Conservation (phyloP, 2,888 invertebrate species). For the Nebria salina region DNA sequence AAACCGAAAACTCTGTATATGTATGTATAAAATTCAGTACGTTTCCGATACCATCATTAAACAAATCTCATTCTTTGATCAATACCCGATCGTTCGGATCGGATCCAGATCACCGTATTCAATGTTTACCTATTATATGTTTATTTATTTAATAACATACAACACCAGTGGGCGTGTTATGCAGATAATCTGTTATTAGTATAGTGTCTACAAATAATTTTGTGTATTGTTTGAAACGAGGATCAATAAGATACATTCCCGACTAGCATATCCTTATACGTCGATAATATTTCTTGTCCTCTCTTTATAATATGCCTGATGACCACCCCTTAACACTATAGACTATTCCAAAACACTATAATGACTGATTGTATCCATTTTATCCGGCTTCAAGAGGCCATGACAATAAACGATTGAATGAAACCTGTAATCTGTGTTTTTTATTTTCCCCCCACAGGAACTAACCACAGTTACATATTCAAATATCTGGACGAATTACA, state of each 20-base stretch:
- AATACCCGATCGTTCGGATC: background rate
- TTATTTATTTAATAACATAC: slow-evolving; percentile 16
- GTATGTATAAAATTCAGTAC: background rate
- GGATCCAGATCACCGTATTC: background rate
- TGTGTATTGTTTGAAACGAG: slow-evolving; percentile 44
- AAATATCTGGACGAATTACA: background rate
- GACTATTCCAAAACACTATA: slow-evolving; percentile 42
- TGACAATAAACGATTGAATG: slow-evolving; percentile 63
- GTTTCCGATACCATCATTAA: background rate
- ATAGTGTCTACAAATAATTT: slow-evolving; percentile 36
- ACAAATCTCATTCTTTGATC: background rate
- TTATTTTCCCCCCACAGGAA: background rate
- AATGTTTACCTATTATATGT: slow-evolving; percentile 4
- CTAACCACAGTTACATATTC: background rate
- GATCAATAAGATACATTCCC: slow-evolving; percentile 20
- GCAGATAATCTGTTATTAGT: slow-evolving; percentile 25
- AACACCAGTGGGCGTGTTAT: slow-evolving; percentile 26
- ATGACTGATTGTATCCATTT: slow-evolving; percentile 63
- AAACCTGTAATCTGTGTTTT: slow-evolving; percentile 35
- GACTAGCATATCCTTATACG: background rate
- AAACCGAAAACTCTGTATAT: background rate
- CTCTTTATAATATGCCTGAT: slow-evolving; percentile 45
- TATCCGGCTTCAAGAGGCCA: slow-evolving; percentile 61
- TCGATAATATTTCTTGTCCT: slow-evolving; percentile 24
- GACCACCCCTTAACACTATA: slow-evolving; percentile 23